Evolutionary conservation across 2,797 vertebrate genomes (phyloP).

Genomic region (Cirrhinus mrigala): DNA sequence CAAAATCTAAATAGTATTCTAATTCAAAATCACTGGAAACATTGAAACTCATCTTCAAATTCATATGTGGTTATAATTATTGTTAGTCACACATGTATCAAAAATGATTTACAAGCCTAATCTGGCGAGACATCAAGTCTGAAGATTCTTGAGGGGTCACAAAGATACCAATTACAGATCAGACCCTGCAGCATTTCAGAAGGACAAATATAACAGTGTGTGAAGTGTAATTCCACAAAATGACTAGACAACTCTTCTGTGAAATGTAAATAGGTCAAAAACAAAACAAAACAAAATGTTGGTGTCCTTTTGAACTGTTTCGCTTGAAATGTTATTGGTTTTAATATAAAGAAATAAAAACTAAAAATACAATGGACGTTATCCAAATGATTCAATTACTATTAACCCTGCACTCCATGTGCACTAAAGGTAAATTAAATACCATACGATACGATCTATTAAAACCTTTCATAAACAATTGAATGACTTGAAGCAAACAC

Average conservation of each 20-base stretch:
- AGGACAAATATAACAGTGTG: conserved; percentile 26
- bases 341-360: neutral
- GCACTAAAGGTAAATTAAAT: neutral
- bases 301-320: neutral
- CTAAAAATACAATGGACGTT: neutral
- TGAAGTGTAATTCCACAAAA: conserved; percentile 4
- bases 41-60: conserved; percentile 14
- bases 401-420: neutral
- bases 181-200: conserved; percentile 44
- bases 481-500: neutral
- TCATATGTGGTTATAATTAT: conserved; percentile 42
- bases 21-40: neutral
- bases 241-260: conserved; percentile 2
- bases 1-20: conserved; percentile 12
- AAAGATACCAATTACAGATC: conserved; percentile 34
- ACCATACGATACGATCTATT: neutral
- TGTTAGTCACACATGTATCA: conserved; percentile 29
- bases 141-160: conserved; percentile 31
- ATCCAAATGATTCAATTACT: conserved; percentile 16
- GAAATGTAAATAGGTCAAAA: conserved; percentile 14
- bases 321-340: neutral
- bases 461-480: neutral
- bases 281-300: neutral
- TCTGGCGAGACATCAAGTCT: conserved; percentile 27
- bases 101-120: conserved; percentile 34